Evolutionary conservation across 2,888 invertebrate species (phyloP).

Genomic region (Epirrhoe tristata): DNA sequence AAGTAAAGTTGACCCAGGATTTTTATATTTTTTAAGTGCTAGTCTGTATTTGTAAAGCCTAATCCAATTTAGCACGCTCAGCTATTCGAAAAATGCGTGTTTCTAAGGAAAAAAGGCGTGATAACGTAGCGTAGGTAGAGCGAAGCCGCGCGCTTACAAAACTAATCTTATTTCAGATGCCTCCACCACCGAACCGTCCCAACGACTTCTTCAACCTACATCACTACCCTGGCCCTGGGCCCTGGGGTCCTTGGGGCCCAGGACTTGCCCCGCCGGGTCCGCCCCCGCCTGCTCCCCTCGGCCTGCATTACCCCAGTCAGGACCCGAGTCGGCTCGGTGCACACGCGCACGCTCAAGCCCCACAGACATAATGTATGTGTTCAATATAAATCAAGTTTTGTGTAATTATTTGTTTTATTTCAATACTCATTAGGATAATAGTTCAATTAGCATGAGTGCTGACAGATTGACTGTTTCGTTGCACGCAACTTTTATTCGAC

Average conservation of each 20-base stretch:
- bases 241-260: constrained; percentile 59
- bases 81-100: too few relatives aligned
- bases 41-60: too few relatives aligned
- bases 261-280: constrained; percentile 49
- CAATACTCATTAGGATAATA: not conserved
- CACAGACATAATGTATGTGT: constrained; percentile 59
- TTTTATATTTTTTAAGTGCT: too few relatives aligned
- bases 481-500: too few relatives aligned
- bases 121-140: too few relatives aligned
- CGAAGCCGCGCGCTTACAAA: too few relatives aligned
- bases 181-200: constrained; percentile 80
- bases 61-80: too few relatives aligned
- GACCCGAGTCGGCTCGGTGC: constrained; percentile 97
- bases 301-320: constrained; percentile 97
- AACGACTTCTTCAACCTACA: constrained; percentile 88
- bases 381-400: constrained; percentile 27
- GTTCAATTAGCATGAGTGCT: too few relatives aligned
- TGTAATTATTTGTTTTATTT: constrained; percentile 10
- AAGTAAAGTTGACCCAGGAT: too few relatives aligned
- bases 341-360: constrained; percentile 73
- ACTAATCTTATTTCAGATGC: constrained; percentile 61
- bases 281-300: constrained; percentile 83
- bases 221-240: constrained; percentile 63
- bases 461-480: too few relatives aligned
- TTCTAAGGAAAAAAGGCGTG: too few relatives aligned